Evolutionary conservation across 2,888 invertebrate genomes (phyloP).

Genomic region (Drosophila mulleri): DNA sequence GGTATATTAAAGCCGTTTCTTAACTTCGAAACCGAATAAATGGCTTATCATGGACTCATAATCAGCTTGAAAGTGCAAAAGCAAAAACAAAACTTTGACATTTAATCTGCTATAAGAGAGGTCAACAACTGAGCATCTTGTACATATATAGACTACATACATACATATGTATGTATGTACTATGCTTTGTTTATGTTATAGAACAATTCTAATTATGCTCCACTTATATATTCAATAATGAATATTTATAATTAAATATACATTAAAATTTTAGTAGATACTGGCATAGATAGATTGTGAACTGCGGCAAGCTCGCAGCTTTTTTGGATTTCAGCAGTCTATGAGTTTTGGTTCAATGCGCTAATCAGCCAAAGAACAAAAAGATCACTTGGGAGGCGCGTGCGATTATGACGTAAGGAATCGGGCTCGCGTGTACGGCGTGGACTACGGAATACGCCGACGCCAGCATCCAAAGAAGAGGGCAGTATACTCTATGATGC

Average conservation of each 20-base stretch:
- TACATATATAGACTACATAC: background rate
- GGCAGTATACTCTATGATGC: conserved; percentile 27
- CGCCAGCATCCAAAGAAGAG: conserved; percentile 18
- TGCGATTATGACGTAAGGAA: conserved; percentile 73
- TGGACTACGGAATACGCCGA: conserved; percentile 29
- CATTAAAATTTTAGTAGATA: conserved; percentile 34
- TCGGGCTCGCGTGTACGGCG: conserved; percentile 56
- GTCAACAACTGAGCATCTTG: conserved; percentile 21
- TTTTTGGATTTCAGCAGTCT: conserved; percentile 22
- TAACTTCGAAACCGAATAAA: conserved; percentile 17
- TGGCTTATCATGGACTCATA: conserved; percentile 57
- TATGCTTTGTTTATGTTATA: background rate
- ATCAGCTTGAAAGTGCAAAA: conserved; percentile 46
- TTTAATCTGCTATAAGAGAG: conserved; percentile 34
- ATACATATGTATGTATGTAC: background rate
- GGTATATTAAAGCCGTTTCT: conserved; percentile 11
- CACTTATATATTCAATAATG: conserved; percentile 18
- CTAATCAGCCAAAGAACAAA: conserved; percentile 56
- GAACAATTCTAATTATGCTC: background rate
- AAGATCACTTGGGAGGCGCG: conserved; percentile 76
- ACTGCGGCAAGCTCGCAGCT: conserved; percentile 20
- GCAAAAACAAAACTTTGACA: conserved; percentile 23
- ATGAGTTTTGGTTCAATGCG: conserved; percentile 62
- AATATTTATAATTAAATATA: conserved; percentile 19
- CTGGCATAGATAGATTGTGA: conserved; percentile 34